Percentiles rank a stretch among this genome's conserved stretches.
These are phyloP conservation scores for Ramphastos sulfuratus DNA, from an alignment of 2,113 vertebrate genomes.

Conservation along the genomic window DNA sequence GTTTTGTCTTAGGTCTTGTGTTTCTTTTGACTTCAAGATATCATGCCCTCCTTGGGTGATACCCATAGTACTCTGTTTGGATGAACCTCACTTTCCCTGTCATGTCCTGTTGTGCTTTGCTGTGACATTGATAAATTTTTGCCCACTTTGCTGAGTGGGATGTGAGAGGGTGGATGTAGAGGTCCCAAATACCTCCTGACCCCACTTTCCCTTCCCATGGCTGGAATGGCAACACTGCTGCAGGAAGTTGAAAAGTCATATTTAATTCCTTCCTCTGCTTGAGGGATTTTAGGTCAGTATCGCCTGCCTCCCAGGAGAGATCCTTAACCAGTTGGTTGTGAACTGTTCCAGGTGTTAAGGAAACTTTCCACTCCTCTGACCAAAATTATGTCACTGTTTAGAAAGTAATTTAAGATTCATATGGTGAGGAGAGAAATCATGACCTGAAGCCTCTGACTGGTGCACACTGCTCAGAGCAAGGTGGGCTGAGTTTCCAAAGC, in stretches of 20 bases:
- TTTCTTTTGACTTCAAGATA: background rate
- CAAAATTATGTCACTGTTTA: conserved; percentile 38
- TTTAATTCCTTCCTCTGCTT: conserved; percentile 60
- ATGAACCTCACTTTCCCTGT: background rate
- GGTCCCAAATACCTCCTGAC: background rate
- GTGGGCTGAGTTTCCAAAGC: background rate
- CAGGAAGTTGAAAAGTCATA: conserved; percentile 12
- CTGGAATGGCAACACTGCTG: background rate
- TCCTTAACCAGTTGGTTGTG: conserved; percentile 11
- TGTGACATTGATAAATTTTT: background rate
- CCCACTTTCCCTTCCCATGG: background rate
- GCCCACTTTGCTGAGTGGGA: background rate
- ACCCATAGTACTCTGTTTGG: fast-evolving
- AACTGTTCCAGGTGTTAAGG: conserved; percentile 64
- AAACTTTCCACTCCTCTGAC: conserved; percentile 49
- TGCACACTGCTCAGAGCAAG: fast-evolving
- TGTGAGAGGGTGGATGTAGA: background rate
- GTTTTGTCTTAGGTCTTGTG: background rate
- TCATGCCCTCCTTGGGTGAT: background rate
- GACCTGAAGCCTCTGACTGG: conserved; percentile 4
- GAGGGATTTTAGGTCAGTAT: conserved; percentile 32
- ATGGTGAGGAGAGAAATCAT: conserved; percentile 35
- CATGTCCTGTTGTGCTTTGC: fast-evolving
- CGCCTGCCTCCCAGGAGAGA: conserved; percentile 27
- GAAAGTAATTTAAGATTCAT: conserved; percentile 57